Evolutionary conservation across 37 sponge, comb jelly and placozoan genomes (phyloP), one percentile per base, ranked within the genome.

Genomic region (Theonella swinhoei): DNA sequence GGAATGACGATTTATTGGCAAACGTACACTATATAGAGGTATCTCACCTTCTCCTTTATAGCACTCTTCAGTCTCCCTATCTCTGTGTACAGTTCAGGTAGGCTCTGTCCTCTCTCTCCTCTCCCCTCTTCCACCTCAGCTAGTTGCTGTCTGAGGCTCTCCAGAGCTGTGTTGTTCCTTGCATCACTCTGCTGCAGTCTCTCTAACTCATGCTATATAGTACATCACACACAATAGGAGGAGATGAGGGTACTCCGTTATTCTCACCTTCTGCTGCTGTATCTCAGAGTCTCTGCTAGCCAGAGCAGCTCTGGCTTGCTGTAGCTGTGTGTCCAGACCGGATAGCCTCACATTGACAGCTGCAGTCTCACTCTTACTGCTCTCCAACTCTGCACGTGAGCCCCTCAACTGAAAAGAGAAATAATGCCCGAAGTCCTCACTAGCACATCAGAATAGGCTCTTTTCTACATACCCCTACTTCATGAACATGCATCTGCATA

Each of bases 131-230:
- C 78, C 28, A 32, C 35, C 67, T 70, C 66, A 33, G 76, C 35
- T n/a, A 80, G 54, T 72, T 85, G 86, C 35, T 85, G 76, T 26
- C 76, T 33, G 14, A 90, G 76, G 11, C 85, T 84, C 41, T 81
- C 77, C 59, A 90, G 29, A 1, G 39, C 68, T 39, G 87, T 64
- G 22, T 42, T 70, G n/a, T 75, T 70, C 11, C 91, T 74, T 29
- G 86, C 86, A 63, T 64, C 34, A 24, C 63, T 62, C 63, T 76
- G 77, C 24, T 84, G 86, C 37, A 65, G 43, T 8, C 20, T n/a
- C 60, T 83, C 89, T 59, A 83, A 19, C 54, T 89, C 89, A 54
- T 4, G 11, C 89, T 89, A 66, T 20, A 78, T n/a, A n/a, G 5
- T 5, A 59, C 61, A 59, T 59, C 19, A 22, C 20, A 67, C 4